phyloP scores from a whole-genome alignment of 92 coral and sea anemone genomes.

The Palythoa heliodiscus region DNA sequence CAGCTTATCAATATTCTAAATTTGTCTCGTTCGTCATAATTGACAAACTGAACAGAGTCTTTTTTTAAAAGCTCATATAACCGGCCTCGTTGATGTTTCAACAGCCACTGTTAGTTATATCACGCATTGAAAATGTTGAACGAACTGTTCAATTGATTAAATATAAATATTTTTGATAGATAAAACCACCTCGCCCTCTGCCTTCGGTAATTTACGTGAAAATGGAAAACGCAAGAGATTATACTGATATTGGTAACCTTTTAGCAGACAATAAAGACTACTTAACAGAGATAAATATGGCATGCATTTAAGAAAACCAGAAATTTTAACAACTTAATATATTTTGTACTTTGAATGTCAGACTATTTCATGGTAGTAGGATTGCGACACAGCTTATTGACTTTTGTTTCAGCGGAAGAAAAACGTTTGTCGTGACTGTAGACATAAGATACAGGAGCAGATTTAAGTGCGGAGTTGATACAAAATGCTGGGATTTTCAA shows the following conservation, averaged over 20 bases:
- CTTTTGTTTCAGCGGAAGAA: background rate
- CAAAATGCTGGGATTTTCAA: background rate
- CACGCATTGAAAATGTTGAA: background rate
- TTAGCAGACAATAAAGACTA: background rate
- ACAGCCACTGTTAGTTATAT: background rate
- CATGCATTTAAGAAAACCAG: background rate
- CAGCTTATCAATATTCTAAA: slow-evolving; percentile 2
- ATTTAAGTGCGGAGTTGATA: background rate
- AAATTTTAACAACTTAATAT: background rate
- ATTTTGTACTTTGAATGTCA: background rate
- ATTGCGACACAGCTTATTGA: background rate
- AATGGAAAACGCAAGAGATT: background rate
- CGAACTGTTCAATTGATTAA: too few relatives aligned
- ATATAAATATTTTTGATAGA: too few relatives aligned
- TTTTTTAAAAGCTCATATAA: background rate
- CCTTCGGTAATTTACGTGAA: background rate
- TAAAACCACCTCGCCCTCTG: background rate
- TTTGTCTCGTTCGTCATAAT: background rate
- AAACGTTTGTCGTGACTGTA: background rate
- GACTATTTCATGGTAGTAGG: background rate
- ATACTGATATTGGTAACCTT: background rate
- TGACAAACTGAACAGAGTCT: background rate
- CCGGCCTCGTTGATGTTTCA: background rate
- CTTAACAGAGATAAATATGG: background rate
- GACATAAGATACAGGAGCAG: background rate